phyloP scores from a whole-genome alignment of 2,113 vertebrate genomes.

The Cynocephalus volans region DNA sequence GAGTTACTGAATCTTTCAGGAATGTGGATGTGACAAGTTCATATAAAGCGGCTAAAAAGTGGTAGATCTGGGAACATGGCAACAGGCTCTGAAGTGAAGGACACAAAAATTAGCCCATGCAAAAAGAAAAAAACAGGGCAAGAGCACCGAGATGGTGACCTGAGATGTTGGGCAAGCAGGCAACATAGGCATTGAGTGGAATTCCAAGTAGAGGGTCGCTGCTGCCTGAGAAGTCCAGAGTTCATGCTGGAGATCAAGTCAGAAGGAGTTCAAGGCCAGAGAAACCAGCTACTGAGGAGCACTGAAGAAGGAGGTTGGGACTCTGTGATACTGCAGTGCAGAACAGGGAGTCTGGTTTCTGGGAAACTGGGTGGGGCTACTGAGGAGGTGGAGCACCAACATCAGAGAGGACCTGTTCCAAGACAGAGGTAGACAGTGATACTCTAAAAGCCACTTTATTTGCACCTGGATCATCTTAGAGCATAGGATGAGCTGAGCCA shows the following conservation, averaged over 20 bases:
- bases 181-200: neutral
- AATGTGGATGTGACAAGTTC: neutral
- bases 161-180: neutral
- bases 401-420: neutral
- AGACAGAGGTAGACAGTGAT: neutral
- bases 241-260: neutral
- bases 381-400: neutral
- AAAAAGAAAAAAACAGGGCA: neutral
- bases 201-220: neutral
- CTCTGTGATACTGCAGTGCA: neutral
- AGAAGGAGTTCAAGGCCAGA: neutral
- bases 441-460: neutral
- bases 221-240: neutral
- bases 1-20: neutral
- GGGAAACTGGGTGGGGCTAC: neutral
- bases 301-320: neutral
- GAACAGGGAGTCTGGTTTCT: neutral
- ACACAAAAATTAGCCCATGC: neutral
- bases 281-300: neutral
- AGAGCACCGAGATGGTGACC: neutral
- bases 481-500: neutral
- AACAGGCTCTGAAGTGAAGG: neutral
- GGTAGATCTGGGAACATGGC: neutral
- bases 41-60: neutral
- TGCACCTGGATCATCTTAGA: neutral